These are phyloP conservation scores for Varecia variegata DNA, from an alignment of 2,797 vertebrate genomes.

Conservation along the genomic window DNA sequence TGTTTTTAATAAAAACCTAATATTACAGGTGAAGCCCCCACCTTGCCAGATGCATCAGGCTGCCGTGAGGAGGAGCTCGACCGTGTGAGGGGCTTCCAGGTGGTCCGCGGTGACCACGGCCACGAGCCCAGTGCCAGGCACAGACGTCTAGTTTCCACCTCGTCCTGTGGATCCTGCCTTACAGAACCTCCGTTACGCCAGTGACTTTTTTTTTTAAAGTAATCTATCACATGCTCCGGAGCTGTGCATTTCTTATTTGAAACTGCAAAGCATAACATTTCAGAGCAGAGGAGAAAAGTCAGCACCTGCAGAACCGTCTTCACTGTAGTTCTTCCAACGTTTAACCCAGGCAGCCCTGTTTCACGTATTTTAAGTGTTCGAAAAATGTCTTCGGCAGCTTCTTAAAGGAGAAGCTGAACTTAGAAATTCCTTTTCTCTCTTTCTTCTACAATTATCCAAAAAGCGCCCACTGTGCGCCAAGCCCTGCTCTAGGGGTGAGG, in stretches of 20 bases:
- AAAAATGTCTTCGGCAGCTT: slow-evolving; percentile 12
- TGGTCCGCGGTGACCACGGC: neutral
- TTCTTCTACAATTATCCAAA: neutral
- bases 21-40: neutral
- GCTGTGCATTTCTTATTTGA: neutral
- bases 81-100: accelerated
- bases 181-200: neutral
- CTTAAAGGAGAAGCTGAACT: neutral
- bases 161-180: neutral
- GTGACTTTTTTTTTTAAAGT: neutral
- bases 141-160: neutral
- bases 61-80: accelerated
- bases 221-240: neutral
- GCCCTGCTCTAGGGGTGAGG: neutral
- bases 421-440: neutral
- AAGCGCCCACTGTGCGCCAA: no score
- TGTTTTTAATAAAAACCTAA: neutral
- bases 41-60: neutral
- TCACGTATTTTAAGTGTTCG: neutral
- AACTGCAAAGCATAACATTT: neutral
- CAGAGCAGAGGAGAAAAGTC: neutral
- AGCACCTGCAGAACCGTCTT: neutral
- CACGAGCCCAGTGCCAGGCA: neutral
- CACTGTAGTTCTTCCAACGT: neutral
- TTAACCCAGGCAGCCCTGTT: neutral